Evolutionary conservation across 2,888 invertebrate species (phyloP), one percentile per base, ranked within the genome.

Genomic region (Neoascia interrupta): DNA sequence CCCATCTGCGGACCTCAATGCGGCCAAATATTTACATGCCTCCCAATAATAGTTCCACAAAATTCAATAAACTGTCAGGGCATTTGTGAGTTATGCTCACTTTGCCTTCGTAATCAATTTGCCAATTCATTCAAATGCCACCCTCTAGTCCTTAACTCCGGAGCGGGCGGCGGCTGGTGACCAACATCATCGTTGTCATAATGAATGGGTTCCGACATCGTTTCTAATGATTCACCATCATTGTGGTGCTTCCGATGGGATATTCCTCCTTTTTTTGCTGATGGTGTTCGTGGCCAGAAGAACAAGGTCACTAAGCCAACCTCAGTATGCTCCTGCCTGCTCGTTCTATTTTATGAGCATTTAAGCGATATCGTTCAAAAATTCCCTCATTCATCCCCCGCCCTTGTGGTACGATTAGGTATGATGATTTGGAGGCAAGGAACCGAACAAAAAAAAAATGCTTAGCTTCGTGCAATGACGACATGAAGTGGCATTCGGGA

Each of bases 361-460:
- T 76, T 70, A 70, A 76, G 58, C 72, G 70, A 72, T 70, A 54
- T 34, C 64, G 72, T 72, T 76, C 45, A 54, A 64, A 76, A 76
- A 72, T 45, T 60, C 28, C 63, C 34, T 19, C 28, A 19, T 13
- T 41, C 47, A 23, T 21, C 37, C 51, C 13, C 23, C 34, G n/a
- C n/a, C n/a, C 5, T 37, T 18, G 23, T 21, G 31, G 34, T 21
- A 28, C 31, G 19, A n/a, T 43, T n/a, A 21, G n/a, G n/a, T n/a
- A 34, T 28, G 28, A 45, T 23, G 15, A 21, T 21, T 47, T 11
- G 13, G n/a, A 28, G 31, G 39, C 1, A n/a, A 23, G 34, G 10
- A 36, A 10, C 15, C 13, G 2, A 36, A 28, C 8, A 34, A n/a
- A 11, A 41, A 53, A 23, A 36, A 34, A 26, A 18, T 34, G 47